Evolutionary conservation across 2,888 invertebrate species (phyloP), one percentile per base, ranked within the genome.

Genomic region (Caenorhabditis wallacei): DNA sequence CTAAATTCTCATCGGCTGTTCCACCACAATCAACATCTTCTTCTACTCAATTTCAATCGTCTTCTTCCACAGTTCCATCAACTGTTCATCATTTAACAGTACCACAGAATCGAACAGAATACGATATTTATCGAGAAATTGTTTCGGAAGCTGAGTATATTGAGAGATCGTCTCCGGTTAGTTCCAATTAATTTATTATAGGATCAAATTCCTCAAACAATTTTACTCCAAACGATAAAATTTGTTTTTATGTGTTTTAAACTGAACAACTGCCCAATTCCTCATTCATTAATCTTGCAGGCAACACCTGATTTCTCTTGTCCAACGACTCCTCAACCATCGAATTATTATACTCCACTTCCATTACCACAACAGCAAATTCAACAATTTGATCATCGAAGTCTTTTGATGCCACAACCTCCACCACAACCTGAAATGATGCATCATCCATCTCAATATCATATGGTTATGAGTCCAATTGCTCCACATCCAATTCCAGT

Each of bases 81-180:
- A 2, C 30, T 16, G 48, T 43, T 8, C 26, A 48, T 35, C 61
- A 51, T 20, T 22, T 74, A 1, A 51, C 54, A 11, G 53, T 40
- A 5, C 69, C 70, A 13, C 54, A 35, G 54, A 79, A 57, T 30
- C 75, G 86, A 43, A 84, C 82, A n/a, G 84, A 81, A 26, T 80
- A 80, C 79, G 87, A 87, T 40, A 87, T 87, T 54, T 87, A 85
- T 80, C 70, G 79, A 22, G 87, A 87, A 46, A 87, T 87, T 48
- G 87, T 87, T 18, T 63, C 64, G 16, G 87, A 87, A 40, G 85
- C 83, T 2, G 80, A 84, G 51, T 81, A 74, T 8, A 61, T 85
- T 24, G 87, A 85, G 48, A 30, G 84, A 56, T 82, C 82, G 5
- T 66, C 75, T 13, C 59, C 76, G 66, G 86, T 86, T 48, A 37